Conservation (phyloP, 2,113 vertebrate genomes). For the Trichomycterus rosablanca region DNA sequence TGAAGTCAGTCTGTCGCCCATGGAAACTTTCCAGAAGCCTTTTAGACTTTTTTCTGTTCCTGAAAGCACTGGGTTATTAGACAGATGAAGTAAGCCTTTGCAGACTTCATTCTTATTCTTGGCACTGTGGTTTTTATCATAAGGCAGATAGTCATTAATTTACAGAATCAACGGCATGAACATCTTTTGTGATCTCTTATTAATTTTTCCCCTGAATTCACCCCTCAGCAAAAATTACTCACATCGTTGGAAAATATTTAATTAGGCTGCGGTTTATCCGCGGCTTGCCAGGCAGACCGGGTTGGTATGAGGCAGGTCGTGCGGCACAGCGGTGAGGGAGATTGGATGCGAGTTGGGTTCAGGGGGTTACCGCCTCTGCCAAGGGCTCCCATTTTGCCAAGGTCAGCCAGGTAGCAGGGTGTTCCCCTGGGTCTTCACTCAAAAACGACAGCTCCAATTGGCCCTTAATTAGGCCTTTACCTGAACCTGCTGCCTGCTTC, state of each 20-base stretch:
- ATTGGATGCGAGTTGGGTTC: conserved; percentile 90
- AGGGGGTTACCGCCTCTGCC: conserved; percentile 83
- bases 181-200: conserved; percentile 97
- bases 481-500: conserved; percentile 75
- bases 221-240: conserved; percentile 96
- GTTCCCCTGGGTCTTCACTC: conserved; percentile 72
- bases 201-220: conserved; percentile 90
- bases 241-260: conserved; percentile 98
- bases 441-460: conserved; percentile 81
- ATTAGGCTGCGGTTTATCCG: conserved; percentile 94
- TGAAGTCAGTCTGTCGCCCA: conserved; percentile 48
- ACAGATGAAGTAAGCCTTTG: conserved; percentile 74
- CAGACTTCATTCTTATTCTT: conserved; percentile 80
- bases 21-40: conserved; percentile 72
- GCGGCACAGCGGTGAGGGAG: conserved; percentile 77
- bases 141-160: conserved; percentile 93
- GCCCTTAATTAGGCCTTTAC: conserved; percentile 83
- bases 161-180: conserved; percentile 90
- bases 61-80: conserved; percentile 76
- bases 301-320: conserved; percentile 92
- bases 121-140: conserved; percentile 85
- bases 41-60: conserved; percentile 61
- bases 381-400: conserved; percentile 86
- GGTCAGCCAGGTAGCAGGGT: conserved; percentile 81
- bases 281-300: conserved; percentile 84